These are phyloP conservation scores for Tryphoninae sp. DNA, from an alignment of 2,888 invertebrate genomes.

Conservation along the genomic window DNA sequence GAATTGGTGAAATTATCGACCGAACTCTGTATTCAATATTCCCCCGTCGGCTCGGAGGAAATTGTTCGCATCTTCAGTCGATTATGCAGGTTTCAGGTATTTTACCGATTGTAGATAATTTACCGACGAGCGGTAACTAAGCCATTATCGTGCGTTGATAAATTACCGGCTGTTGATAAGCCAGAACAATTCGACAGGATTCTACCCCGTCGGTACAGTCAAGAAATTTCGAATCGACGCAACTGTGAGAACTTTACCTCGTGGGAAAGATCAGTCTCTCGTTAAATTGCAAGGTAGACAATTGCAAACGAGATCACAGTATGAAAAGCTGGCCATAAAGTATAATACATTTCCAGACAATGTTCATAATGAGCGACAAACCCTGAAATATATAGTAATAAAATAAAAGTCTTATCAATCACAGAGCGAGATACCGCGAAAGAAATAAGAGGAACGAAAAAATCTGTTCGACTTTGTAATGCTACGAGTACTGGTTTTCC, in stretches of 20 bases:
- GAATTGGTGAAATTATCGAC: too few species aligned
- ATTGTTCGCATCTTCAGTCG: too few species aligned
- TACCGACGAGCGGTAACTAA: background rate
- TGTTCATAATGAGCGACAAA: background rate
- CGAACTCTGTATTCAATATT: too few species aligned
- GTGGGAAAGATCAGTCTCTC: background rate
- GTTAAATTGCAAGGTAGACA: background rate
- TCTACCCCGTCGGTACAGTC: background rate
- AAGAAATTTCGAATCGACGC: background rate
- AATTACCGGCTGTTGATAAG: background rate
- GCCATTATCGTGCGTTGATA: too few species aligned
- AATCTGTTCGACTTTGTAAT: constrained; percentile 38
- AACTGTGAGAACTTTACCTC: background rate
- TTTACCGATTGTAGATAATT: background rate
- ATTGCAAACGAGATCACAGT: background rate
- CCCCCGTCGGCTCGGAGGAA: too few species aligned
- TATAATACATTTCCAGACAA: background rate
- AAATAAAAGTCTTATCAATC: background rate
- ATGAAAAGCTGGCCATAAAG: background rate
- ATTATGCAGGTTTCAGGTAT: too few species aligned
- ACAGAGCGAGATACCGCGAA: background rate
- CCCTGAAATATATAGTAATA: background rate
- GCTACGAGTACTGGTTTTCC: constrained; percentile 45
- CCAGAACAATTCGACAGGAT: background rate
- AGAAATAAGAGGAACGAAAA: background rate